A percentile compares a stretch with the other conserved stretches of the same genome.
Conservation (phyloP, 2,113 vertebrate genomes). For the Indri indri region DNA sequence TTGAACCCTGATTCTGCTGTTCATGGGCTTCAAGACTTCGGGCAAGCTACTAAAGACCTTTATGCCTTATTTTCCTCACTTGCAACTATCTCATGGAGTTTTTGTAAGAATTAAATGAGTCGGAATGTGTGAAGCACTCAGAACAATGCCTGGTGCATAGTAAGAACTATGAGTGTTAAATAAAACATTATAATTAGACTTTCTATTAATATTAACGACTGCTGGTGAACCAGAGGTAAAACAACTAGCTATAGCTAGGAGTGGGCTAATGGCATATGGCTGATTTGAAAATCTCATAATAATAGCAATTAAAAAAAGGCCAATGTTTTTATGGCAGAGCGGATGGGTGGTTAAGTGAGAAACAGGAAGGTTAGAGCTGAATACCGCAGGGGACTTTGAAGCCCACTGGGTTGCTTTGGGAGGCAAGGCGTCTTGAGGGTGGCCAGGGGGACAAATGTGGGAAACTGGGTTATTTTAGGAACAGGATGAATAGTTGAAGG, state of each 20-base stretch:
- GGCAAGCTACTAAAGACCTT: not conserved
- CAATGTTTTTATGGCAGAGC: not conserved
- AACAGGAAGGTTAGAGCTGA: not conserved
- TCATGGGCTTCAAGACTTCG: not conserved
- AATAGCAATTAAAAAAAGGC: not conserved
- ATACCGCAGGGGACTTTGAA: not conserved
- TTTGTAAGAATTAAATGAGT: slow-evolving; percentile 37
- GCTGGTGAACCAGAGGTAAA: not conserved
- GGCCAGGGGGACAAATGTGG: not conserved
- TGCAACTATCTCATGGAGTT: not conserved
- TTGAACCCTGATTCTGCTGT: not conserved
- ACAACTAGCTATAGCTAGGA: not conserved
- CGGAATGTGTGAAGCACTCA: not conserved
- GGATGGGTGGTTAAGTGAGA: not conserved
- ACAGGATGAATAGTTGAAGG: not conserved
- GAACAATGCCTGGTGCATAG: not conserved
- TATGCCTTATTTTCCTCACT: not conserved
- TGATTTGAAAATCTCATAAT: not conserved
- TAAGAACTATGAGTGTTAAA: slow-evolving; percentile 10
- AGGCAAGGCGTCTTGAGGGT: not conserved
- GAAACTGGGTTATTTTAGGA: not conserved
- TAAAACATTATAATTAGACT: not conserved
- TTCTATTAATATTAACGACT: not conserved
- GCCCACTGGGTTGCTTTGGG: not conserved
- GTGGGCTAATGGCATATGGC: not conserved